Percentiles rank a stretch among this genome's conserved stretches.
phyloP scores from a whole-genome alignment of 1,140 invertebrate species.

The Mamestra configurata region DNA sequence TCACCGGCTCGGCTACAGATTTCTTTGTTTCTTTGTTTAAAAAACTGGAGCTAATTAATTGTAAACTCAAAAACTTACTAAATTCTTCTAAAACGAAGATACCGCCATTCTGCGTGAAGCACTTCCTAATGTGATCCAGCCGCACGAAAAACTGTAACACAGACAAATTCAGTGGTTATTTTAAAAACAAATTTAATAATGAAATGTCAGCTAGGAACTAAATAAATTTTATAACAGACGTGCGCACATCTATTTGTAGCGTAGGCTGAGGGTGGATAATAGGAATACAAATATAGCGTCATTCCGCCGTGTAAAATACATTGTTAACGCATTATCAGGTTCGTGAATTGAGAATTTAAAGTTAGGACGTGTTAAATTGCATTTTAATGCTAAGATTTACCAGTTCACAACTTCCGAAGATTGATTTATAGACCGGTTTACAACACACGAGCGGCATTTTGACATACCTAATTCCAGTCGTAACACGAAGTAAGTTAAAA shows the following conservation, averaged over 20 bases:
- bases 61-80: constrained; percentile 92
- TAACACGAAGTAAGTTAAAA: too few relatives aligned
- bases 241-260: constrained; percentile 46
- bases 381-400: too few relatives aligned
- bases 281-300: not conserved
- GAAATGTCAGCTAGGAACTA: not conserved
- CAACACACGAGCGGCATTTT: too few relatives aligned
- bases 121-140: constrained; percentile 99
- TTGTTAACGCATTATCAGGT: too few relatives aligned
- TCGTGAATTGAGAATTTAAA: too few relatives aligned
- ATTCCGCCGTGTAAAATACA: not conserved
- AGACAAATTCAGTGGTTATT: constrained; percentile 33
- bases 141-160: constrained; percentile 99
- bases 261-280: not conserved
- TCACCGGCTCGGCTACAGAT: too few relatives aligned
- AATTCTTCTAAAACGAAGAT: constrained; percentile 99
- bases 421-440: too few relatives aligned
- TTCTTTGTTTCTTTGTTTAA: too few relatives aligned
- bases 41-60: constrained; percentile 2
- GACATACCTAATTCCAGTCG: too few relatives aligned
- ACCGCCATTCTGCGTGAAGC: constrained; percentile 99
- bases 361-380: too few relatives aligned
- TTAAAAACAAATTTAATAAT: not conserved
- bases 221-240: constrained; percentile 17
- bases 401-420: too few relatives aligned